Conservation (phyloP, 2,113 vertebrate genomes). For the Eublepharis macularius region DNA sequence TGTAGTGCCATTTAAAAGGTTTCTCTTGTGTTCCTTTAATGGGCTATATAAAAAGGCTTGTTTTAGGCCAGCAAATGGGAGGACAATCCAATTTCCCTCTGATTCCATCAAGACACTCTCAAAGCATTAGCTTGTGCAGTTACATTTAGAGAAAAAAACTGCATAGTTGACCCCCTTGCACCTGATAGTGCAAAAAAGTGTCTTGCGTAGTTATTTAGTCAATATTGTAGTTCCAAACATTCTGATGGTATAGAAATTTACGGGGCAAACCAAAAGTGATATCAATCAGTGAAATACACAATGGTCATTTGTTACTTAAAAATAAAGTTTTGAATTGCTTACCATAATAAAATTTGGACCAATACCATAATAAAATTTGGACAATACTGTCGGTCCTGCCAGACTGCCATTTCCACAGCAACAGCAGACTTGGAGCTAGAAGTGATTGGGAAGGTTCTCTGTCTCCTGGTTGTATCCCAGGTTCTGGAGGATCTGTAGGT, state of each 20-base stretch:
- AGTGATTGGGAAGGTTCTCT: not conserved
- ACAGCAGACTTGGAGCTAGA: not conserved
- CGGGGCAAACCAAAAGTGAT: conserved; percentile 55
- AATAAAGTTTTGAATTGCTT: too few species aligned
- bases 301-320: too few species aligned
- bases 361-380: too few species aligned
- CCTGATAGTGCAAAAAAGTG: conserved; percentile 77
- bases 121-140: conserved; percentile 88
- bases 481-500: too few species aligned
- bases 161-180: conserved; percentile 80
- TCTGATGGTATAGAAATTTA: conserved; percentile 50
- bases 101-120: conserved; percentile 95
- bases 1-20: conserved; percentile 88
- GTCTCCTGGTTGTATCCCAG: not conserved
- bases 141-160: conserved; percentile 68
- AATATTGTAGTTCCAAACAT: conserved; percentile 56
- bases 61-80: conserved; percentile 94
- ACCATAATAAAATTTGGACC: too few species aligned
- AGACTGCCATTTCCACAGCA: too few species aligned
- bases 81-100: conserved; percentile 98
- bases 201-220: conserved; percentile 76
- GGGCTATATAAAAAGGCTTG: conserved; percentile 89
- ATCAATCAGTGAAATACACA: not conserved
- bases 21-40: conserved; percentile 89
- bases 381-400: too few species aligned